phyloP scores from a whole-genome alignment of 2,797 vertebrate species.

The Scarus forsteni region DNA sequence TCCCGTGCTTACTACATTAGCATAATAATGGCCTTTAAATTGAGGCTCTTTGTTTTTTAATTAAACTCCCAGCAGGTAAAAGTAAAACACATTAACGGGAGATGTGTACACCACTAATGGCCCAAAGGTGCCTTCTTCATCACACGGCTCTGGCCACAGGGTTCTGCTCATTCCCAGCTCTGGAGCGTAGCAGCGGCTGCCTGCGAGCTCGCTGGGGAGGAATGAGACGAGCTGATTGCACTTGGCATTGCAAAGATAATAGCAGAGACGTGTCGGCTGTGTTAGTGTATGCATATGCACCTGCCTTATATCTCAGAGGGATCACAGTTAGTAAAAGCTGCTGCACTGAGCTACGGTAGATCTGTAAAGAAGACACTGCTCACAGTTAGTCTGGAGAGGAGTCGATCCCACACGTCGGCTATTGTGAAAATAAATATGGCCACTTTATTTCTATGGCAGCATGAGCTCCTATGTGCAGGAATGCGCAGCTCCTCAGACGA shows the following conservation, averaged over 20 bases:
- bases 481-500: constrained; percentile 61
- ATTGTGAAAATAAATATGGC: constrained; percentile 67
- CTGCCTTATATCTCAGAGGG: constrained; percentile 64
- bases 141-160: constrained; percentile 79
- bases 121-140: constrained; percentile 85
- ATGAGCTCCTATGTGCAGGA: constrained; percentile 65
- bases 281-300: constrained; percentile 64
- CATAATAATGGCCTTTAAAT: constrained; percentile 99
- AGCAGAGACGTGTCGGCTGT: constrained; percentile 52
- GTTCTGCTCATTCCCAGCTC: constrained; percentile 63
- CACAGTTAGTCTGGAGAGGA: constrained; percentile 47
- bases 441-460: constrained; percentile 68
- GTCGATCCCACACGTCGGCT: constrained; percentile 45
- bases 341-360: constrained; percentile 38
- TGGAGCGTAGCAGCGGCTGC: constrained; percentile 53
- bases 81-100: constrained; percentile 99
- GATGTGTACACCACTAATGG: constrained; percentile 89
- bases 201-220: constrained; percentile 70
- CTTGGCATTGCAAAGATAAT: constrained; percentile 73
- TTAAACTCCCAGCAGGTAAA: constrained; percentile 99
- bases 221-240: constrained; percentile 73
- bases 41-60: constrained; percentile 99
- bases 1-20: constrained; percentile 97
- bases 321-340: constrained; percentile 54
- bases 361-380: constrained; percentile 42